Percentiles rank a stretch among this genome's conserved stretches.
These are phyloP conservation scores for Rhegmatorhina hoffmannsi DNA, from an alignment of 2,113 vertebrate genomes.

Conservation along the genomic window DNA sequence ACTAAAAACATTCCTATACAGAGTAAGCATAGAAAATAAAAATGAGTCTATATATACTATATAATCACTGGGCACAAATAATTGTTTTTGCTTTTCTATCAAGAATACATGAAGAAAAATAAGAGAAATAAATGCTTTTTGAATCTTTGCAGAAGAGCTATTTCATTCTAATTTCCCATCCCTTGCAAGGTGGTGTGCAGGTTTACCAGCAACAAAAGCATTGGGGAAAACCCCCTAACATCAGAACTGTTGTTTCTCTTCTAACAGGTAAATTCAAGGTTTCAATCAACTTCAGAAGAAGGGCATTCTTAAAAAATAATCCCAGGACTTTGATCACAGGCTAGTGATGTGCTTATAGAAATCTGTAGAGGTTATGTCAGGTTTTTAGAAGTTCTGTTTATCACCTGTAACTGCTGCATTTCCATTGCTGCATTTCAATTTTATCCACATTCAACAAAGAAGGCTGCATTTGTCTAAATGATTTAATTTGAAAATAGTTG, in stretches of 20 bases:
- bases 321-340: not conserved
- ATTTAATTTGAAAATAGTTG: not conserved
- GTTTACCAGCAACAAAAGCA: not conserved
- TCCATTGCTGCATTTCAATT: not conserved
- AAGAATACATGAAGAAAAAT: not conserved
- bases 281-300: not conserved
- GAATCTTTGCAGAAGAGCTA: not conserved
- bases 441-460: not conserved
- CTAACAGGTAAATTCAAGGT: not conserved
- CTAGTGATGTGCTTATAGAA: not conserved
- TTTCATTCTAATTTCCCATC: not conserved
- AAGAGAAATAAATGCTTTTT: not conserved
- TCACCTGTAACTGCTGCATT: not conserved
- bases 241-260: not conserved
- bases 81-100: not conserved
- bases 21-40: not conserved
- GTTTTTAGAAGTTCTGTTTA: not conserved
- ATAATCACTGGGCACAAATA: not conserved
- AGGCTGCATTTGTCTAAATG: not conserved
- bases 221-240: not conserved
- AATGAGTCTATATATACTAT: not conserved
- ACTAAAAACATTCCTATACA: not conserved
- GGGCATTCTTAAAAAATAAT: not conserved
- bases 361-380: not conserved
- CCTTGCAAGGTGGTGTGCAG: not conserved